Evolutionary conservation across 2,797 vertebrate genomes (phyloP), one percentile per base, ranked within the genome.

Genomic region (Hydrophis major): DNA sequence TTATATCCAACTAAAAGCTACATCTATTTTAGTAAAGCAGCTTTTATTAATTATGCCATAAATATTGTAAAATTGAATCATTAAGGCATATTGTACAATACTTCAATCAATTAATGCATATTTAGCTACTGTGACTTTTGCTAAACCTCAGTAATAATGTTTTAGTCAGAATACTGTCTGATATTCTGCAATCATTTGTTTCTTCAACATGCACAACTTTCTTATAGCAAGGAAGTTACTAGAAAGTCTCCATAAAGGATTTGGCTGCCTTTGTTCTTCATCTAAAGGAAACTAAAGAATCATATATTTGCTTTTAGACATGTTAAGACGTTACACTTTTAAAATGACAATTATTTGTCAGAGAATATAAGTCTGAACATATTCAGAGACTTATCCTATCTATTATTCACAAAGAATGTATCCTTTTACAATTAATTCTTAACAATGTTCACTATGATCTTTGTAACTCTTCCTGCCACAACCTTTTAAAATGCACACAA

Each of bases 241-340:
- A 92, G 93, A 97, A 97, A 95, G 92, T 90, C 87, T 74, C 20
- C 69, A 92, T 11, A 83, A 92, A 3, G 55, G 92, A 94, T 88
- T 87, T 91, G 37, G 37, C 92, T 91, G 87, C 89, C 88, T 88
- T 78, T 56, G 42, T 83, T 88, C 59, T 92, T 95, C 63, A 89
- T 89, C 27, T n/a, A 92, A 25, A 25, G 50, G 37, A 92, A 90
- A 90, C 87, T 92, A 94, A 90, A 0, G 0, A 88, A 91, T 92
- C 25, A 3, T 7, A 25, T 42, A 91, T 55, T 88, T 86, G 53
- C 78, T 13, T 28, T 60, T 63, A 56, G 55, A 6, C 47, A 59
- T 87, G 22, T 10, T 3, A 55, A 93, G 89, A 55, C 86, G 16
- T 55, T 56, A 86, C 53, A 94, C 86, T 59, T 93, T 37, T 14